Base-by-base conservation (phyloP, 2,797 vertebrate genomes). In the Melanotaenia maccullochi region DNA sequence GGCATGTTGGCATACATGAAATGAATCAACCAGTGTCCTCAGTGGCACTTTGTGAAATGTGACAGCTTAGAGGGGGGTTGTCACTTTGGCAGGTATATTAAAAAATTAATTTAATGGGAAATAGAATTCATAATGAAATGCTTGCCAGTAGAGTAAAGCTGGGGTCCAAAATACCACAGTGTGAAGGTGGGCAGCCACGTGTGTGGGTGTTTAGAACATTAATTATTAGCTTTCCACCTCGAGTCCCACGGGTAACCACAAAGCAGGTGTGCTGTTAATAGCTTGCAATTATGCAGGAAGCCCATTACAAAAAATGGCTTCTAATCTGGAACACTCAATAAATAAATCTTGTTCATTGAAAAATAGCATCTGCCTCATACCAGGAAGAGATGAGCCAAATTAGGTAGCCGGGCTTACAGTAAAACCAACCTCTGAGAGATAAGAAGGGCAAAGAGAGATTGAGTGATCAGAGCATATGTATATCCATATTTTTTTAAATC, bases 211-310 rank as follows among this genome's bases (percentile, higher is more conserved):
- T 56, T 25, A 60, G 52, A 79, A 65, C 75, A 80, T 51, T 79
- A 73, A 78, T 84, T 47, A 76, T 82, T 73, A 73, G 55, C 68
- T 79, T 40, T 60, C 57, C 38, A 65, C 60, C 57, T 82, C 54
- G 0, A 52, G 57, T 85, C 84, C 71, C 80, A 60, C 9, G 58
- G 61, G 86, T 49, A 73, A 68, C 56, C 54, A 32, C 66, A 78
- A 69, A 90, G 80, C 83, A 90, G 89, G 81, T 89, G 85, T 64
- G 68, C 77, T 9, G 49, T 82, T 89, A 85, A 90, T 90, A 86
- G 85, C 76, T 79, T 5, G 4, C 63, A 83, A 90, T 85, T 85
- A 88, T 74, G 76, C 57, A 59, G 67, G 75, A 64, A 85, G 58
- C 35, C 65, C 30, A 77, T 75, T 84, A 69, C 82, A 16, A 82